Evolutionary conservation across 2,888 invertebrate species (phyloP).

Genomic region (Eupithecia centaureata): DNA sequence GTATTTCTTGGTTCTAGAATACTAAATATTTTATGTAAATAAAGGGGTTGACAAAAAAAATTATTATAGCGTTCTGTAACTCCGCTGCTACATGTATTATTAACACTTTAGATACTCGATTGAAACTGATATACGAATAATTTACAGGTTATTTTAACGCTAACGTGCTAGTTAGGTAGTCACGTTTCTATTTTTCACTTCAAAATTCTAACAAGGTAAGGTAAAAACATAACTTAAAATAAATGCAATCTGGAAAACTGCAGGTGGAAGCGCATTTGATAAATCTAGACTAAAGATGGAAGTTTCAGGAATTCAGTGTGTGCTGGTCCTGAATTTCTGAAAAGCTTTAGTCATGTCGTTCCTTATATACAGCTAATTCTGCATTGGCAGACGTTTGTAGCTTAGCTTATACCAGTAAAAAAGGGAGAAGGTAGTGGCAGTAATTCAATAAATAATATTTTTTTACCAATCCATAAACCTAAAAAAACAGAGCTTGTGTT

Average conservation of each 20-base stretch:
- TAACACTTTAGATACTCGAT: no score
- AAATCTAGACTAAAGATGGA: background rate
- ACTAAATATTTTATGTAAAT: background rate
- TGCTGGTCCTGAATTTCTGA: background rate
- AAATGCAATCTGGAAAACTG: background rate
- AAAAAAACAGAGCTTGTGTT: no score
- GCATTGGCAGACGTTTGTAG: background rate
- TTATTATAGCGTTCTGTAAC: no score
- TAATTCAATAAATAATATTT: no score
- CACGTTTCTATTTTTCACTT: no score
- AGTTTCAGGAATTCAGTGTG: background rate
- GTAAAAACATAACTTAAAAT: background rate
- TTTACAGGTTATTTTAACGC: no score
- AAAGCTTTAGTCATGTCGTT: background rate
- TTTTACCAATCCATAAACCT: no score
- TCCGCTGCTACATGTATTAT: no score
- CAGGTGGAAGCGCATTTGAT: background rate
- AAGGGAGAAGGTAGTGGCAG: no score
- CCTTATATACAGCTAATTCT: background rate
- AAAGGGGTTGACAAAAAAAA: background rate
- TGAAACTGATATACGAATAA: no score
- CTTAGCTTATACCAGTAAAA: background rate
- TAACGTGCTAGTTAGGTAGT: no score
- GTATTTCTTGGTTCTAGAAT: background rate
- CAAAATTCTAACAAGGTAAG: conserved; percentile 1